A percentile compares a stretch with the other conserved stretches of the same genome.
phyloP scores from a whole-genome alignment of 1,140 invertebrate genomes.

The Panagrolaimus sp. region DNA sequence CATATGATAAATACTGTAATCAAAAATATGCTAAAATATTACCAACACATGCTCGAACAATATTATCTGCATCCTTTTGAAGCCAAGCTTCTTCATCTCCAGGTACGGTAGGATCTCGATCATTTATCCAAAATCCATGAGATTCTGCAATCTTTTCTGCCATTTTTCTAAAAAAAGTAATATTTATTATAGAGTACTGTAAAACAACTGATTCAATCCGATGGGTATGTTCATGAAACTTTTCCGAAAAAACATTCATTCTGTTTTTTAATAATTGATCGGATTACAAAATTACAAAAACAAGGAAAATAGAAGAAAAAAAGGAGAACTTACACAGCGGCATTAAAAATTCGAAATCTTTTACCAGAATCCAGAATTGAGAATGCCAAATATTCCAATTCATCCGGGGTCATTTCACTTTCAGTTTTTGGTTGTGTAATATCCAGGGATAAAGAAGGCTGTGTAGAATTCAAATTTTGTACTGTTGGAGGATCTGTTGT shows the following conservation, averaged over 20 bases:
- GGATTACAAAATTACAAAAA: no score
- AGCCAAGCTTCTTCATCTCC: neutral
- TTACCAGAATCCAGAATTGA: neutral
- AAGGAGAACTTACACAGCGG: conserved; percentile 13
- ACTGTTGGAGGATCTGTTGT: no score
- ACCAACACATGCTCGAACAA: neutral
- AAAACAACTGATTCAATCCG: neutral
- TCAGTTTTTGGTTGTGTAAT: neutral
- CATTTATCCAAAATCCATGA: conserved; percentile 1
- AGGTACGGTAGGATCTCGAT: neutral
- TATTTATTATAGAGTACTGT: neutral
- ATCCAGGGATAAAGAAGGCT: neutral
- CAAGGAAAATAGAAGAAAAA: no score
- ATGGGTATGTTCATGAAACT: neutral
- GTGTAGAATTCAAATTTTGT: no score
- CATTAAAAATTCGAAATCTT: neutral
- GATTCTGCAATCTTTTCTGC: neutral
- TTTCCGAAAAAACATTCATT: neutral
- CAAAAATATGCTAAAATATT: no score
- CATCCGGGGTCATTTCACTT: conserved; percentile 9
- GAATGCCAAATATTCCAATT: conserved; percentile 8
- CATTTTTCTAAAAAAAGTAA: neutral
- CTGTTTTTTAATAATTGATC: neutral
- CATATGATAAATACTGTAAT: no score
- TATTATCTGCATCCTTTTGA: neutral